These are phyloP conservation scores for Trachelus troglodyta DNA, from an alignment of 2,888 invertebrate genomes.

Conservation along the genomic window DNA sequence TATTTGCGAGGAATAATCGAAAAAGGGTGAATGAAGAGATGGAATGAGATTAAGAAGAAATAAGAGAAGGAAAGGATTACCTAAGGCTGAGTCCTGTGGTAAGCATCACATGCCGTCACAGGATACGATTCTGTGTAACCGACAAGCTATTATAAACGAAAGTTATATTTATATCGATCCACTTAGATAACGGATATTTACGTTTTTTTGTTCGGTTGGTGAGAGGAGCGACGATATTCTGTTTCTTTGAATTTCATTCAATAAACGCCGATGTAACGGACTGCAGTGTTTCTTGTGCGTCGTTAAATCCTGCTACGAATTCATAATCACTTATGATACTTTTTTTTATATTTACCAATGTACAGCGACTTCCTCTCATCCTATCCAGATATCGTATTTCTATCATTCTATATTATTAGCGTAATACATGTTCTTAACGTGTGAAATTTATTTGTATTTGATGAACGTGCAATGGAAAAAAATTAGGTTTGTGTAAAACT, in stretches of 20 bases:
- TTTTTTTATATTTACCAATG: background rate
- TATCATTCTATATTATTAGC: background rate
- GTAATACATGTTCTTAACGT: background rate
- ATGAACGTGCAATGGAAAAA: background rate
- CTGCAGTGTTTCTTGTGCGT: background rate
- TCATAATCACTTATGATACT: background rate
- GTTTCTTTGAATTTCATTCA: conserved; percentile 41
- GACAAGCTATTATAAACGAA: conserved; percentile 36
- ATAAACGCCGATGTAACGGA: conserved; percentile 44
- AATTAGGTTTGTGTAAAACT: background rate
- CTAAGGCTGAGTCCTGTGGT: conserved; percentile 21
- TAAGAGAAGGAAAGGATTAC: conserved; percentile 20
- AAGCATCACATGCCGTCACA: conserved; percentile 41
- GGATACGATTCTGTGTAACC: conserved; percentile 35
- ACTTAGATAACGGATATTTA: conserved; percentile 56
- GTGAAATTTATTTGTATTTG: background rate
- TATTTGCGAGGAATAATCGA: background rate
- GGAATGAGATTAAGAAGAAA: conserved; percentile 15
- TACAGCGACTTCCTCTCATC: background rate
- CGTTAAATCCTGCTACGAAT: background rate
- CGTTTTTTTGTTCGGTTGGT: conserved; percentile 44
- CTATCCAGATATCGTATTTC: background rate
- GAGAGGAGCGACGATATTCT: conserved; percentile 27
- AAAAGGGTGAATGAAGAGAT: background rate
- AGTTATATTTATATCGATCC: conserved; percentile 61